Base-by-base conservation (phyloP, 2,113 vertebrate species). In the Origma solitaria region DNA sequence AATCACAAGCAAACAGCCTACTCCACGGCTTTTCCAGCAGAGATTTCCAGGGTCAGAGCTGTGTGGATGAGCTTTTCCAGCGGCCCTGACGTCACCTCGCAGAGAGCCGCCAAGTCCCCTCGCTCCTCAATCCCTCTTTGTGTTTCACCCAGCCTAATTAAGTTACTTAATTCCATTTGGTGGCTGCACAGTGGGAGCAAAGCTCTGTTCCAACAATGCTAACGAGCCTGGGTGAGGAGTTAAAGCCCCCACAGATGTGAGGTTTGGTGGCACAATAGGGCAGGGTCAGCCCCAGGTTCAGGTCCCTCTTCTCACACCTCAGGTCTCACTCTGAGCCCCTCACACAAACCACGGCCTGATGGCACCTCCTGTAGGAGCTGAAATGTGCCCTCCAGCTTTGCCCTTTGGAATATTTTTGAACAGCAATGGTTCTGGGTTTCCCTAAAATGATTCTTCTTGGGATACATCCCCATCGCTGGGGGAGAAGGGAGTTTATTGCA, bases 111-210 rank as follows among this genome's bases (percentile, higher is more conserved):
- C 94, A 95, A 94, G 76, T 70, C 35, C 50, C 61, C 79, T 20
- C 6, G 4, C 76, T 86, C 71, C 42, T 88, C 90, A 94, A 90
- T 80, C 77, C 94, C 68, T 90, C 86, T 94, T 82, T 96, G 82
- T 96, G 82, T 33, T 90, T n/a, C 54, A 23, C 84, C 66, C 86
- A 82, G 82, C n/a, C 88, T 86, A 94, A 97, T 95, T 86, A 95
- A 96, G 47, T 68, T 72, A 58, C 61, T 95, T 87, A 58, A 95
- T 96, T 92, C 84, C 69, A 82, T 95, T 89, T 86, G 5, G 66
- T 92, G 50, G 60, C 49, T 75, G 7, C 4, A n/a, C 38, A 87
- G 91, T 82, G 76, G 77, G 53, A 90, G 80, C 70, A 60, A 38
- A 88, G 58, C 90, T 86, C 77, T 42, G 84, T 23, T 65, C 88